Percentiles rank a stretch among this genome's conserved stretches.
phyloP scores from a whole-genome alignment of 2,113 vertebrate species.

The Urocynchramus pylzowi region DNA sequence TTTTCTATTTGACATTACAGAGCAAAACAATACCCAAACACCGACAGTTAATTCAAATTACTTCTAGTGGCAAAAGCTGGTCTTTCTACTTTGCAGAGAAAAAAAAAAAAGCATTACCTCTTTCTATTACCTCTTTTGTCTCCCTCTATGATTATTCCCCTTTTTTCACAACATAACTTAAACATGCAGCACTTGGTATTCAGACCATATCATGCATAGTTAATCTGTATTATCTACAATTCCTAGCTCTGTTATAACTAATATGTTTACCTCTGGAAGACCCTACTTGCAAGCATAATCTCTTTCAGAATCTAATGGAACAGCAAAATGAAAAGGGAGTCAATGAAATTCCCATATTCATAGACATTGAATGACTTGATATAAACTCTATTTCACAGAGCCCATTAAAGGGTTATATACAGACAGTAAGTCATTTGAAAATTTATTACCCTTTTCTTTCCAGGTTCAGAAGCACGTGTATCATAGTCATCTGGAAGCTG shows the following conservation, averaged over 20 bases:
- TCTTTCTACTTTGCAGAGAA: not conserved
- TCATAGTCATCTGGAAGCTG: conserved; percentile 98
- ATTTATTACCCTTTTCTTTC: conserved; percentile 91
- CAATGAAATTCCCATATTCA: not conserved
- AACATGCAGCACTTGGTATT: not conserved
- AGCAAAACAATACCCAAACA: not conserved
- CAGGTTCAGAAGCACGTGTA: conserved; percentile 91
- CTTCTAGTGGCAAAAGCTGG: not conserved
- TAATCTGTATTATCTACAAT: not conserved
- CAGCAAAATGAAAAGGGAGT: not conserved
- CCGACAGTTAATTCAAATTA: not conserved
- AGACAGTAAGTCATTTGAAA: not conserved
- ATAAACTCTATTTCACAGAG: not conserved
- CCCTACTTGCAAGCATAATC: not conserved
- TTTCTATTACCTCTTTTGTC: not conserved
- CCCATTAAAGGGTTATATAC: not conserved
- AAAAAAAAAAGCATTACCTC: not conserved
- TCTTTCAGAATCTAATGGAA: not conserved
- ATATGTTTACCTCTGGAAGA: not conserved
- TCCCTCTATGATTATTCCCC: not conserved
- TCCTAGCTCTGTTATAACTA: not conserved
- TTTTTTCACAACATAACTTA: not conserved
- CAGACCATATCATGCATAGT: not conserved
- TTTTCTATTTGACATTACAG: not conserved
- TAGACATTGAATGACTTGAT: not conserved